Percentiles rank a stretch among this genome's conserved stretches.
These are phyloP conservation scores for Chrysotoxum bicinctum DNA, from an alignment of 2,888 invertebrate species.

Conservation along the genomic window DNA sequence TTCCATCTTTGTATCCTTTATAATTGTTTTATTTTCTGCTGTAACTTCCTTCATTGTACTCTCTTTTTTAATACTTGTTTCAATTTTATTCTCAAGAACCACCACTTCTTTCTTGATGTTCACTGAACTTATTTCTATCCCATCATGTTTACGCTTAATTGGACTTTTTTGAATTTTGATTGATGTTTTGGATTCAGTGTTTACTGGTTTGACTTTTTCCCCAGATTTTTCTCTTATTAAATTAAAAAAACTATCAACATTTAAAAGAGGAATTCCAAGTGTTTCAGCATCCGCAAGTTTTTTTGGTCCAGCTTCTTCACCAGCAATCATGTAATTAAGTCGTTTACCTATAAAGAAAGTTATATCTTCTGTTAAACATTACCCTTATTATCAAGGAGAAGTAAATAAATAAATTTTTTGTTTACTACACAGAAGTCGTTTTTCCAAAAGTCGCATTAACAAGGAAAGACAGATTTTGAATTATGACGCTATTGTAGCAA, in stretches of 20 bases:
- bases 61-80: constrained; percentile 5
- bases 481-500: too few relatives aligned
- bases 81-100: constrained; percentile 2
- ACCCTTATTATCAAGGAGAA: too few relatives aligned
- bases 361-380: too few relatives aligned
- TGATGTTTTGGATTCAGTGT: constrained; percentile 5
- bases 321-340: constrained; percentile 91
- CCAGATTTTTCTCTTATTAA: constrained; percentile 86
- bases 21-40: constrained; percentile 7
- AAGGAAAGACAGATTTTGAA: too few relatives aligned
- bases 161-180: constrained; percentile 52
- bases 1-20: not conserved
- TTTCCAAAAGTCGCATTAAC: too few relatives aligned
- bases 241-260: constrained; percentile 92
- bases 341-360: constrained; percentile 84
- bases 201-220: constrained; percentile 54
- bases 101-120: constrained; percentile 39
- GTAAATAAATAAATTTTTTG: too few relatives aligned
- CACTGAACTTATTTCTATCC: not conserved
- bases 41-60: not conserved
- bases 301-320: constrained; percentile 92
- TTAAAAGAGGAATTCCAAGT: constrained; percentile 87
- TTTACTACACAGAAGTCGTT: too few relatives aligned
- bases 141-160: constrained; percentile 13
- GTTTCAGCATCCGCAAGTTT: constrained; percentile 90